Evolutionary conservation across 2,888 invertebrate genomes (phyloP), one percentile per base, ranked within the genome.

Genomic region (Macrophya alboannulata): DNA sequence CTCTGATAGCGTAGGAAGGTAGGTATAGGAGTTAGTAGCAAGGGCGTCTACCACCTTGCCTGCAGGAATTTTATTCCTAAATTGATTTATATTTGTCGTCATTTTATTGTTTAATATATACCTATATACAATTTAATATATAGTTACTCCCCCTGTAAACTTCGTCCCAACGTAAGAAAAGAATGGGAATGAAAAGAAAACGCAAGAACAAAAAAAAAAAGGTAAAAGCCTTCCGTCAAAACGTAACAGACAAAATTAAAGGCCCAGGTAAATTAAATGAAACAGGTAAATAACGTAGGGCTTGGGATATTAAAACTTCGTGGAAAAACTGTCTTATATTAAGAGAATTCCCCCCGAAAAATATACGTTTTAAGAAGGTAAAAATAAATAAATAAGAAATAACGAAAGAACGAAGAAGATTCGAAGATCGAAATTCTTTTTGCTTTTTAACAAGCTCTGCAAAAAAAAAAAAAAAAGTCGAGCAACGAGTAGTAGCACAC

Each of bases 201-300:
- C 45, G 9, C 31, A 37, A 31, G 3, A 8, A 6, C 31, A 71
- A 68, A 9, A 68, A 68, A 6, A 37, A 62, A 9, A 62, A 62
- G n/a, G 31, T 31, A 48, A 25, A n/a, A 21, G 31, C 15, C 15
- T 25, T 45, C 21, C 45, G 48, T 76, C 76, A 48, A 76, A 76
- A 48, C 5, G 43, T 74, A 45, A 74, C 21, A 25, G 45, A 48
- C 45, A n/a, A 74, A 74, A 71, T 71, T 71, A 71, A 71, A 71
- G 65, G 5, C 37, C 4, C 17, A n/a, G n/a, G n/a, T n/a, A n/a
- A n/a, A n/a, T n/a, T n/a, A n/a, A 71, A 71, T 71, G 37, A 71
- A 40, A 71, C 71, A 31, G 17, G 71, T 40, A 71, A 40, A 40
- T 71, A 71, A 62, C 62, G 21, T 12, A 9, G 25, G 12, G n/a